Base-by-base conservation (phyloP, 2,113 vertebrate species). In the Holacanthus passer region DNA sequence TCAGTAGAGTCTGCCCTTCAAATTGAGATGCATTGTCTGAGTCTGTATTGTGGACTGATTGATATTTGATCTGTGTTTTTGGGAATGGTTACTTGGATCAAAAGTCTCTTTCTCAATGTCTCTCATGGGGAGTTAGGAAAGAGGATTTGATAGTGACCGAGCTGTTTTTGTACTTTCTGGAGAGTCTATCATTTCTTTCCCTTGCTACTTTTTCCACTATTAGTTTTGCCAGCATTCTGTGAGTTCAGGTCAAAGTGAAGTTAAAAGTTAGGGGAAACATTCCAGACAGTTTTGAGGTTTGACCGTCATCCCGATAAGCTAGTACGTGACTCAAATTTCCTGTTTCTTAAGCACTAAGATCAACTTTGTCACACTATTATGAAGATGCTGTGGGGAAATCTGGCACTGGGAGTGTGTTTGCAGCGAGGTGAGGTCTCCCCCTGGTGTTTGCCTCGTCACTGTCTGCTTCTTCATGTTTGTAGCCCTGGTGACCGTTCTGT, bases 401-500 rank as follows among this genome's bases (percentile, higher is more conserved):
- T 74, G 77, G 83, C 83, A 43, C 56, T 59, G 68, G 65, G 58
- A 37, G 77, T 71, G 74, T 68, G 62, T 83, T 53, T 77, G 75
- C 81, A 72, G 87, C 64, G 83, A 86, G 87, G 88, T 77, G 77
- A 91, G 56, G 56, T 83, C 90, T 90, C 93, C 94, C 91, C 89
- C 93, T 91, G 89, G 93, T 89, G 90, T 92, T 83, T 77, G 70
- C 90, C 87, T 93, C 71, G n/a, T 89, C 88, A 73, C 73, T 82
- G 85, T 93, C 90, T 78, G 89, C 91, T 88, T 92, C 89, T 90
- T 84, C 83, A 84, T 93, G 90, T 94, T 92, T 90, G 91, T 93
- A 87, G 87, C 90, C 91, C 90, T 92, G 92, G 91, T 94, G 88
- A 93, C 88, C 77, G 76, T 92, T 91, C 88, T 93, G 92, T 94